Evolutionary conservation across 2,888 invertebrate genomes (phyloP).

Genomic region (Agrilus mali): DNA sequence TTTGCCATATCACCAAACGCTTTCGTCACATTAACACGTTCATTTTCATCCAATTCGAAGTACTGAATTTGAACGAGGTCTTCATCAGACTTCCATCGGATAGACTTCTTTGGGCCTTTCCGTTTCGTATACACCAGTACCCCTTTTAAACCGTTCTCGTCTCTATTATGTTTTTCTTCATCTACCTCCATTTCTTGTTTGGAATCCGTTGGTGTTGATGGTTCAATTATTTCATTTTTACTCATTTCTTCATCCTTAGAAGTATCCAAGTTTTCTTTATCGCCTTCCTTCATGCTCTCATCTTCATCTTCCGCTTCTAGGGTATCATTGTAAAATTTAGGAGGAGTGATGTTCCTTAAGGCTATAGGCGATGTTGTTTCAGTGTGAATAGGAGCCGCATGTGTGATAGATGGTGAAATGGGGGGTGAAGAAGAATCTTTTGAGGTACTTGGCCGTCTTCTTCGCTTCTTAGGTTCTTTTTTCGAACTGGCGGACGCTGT

Average conservation of each 20-base stretch:
- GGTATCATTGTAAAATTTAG: slow-evolving; percentile 85
- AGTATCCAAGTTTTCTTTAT: slow-evolving; percentile 3
- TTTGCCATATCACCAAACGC: slow-evolving; percentile 85
- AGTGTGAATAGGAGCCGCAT: slow-evolving; percentile 14
- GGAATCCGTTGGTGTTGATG: background rate
- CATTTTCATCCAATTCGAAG: slow-evolving; percentile 92
- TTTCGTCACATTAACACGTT: slow-evolving; percentile 88
- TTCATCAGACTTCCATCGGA: slow-evolving; percentile 65
- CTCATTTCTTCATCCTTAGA: background rate
- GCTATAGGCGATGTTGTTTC: slow-evolving; percentile 27
- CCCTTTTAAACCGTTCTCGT: slow-evolving; percentile 51
- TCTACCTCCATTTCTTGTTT: slow-evolving; percentile 14
- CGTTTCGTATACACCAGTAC: slow-evolving; percentile 62
- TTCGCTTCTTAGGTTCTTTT: slow-evolving; percentile 67
- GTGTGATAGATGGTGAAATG: slow-evolving; percentile 29
- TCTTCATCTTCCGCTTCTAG: slow-evolving; percentile 42
- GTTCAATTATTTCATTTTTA: slow-evolving; percentile 1
- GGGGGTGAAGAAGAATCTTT: slow-evolving; percentile 45
- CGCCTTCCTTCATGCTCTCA: background rate
- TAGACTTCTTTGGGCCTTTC: slow-evolving; percentile 65
- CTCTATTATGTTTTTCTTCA: slow-evolving; percentile 12
- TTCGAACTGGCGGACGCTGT: slow-evolving; percentile 61
- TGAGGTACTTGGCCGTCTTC: slow-evolving; percentile 56
- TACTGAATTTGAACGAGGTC: slow-evolving; percentile 72
- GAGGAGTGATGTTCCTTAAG: slow-evolving; percentile 41